Conservation (phyloP, 2,797 vertebrate genomes). For the Synanceia verrucosa region DNA sequence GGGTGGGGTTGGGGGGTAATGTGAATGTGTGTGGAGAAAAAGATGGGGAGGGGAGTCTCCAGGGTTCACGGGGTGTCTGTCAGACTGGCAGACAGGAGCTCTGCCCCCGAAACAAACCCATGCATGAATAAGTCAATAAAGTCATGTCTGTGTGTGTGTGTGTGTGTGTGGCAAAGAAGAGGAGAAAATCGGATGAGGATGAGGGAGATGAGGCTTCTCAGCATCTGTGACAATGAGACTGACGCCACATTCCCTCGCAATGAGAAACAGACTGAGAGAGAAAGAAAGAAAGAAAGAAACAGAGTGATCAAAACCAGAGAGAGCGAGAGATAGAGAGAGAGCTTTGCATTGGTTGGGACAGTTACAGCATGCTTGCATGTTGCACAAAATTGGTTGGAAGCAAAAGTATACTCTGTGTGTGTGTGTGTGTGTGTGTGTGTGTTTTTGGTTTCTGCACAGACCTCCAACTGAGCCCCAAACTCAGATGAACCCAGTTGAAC, state of each 20-base stretch:
- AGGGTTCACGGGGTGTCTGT: conserved; percentile 67
- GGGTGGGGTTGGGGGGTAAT: conserved; percentile 12
- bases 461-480: conserved; percentile 21
- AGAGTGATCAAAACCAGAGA: conserved; percentile 39
- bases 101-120: conserved; percentile 79
- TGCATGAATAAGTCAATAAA: conserved; percentile 83
- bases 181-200: conserved; percentile 58
- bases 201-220: conserved; percentile 62
- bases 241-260: conserved; percentile 79
- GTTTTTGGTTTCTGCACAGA: background rate
- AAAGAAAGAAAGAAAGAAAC: conserved; percentile 14
- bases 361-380: conserved; percentile 50
- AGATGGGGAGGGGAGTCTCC: conserved; percentile 50
- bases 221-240: conserved; percentile 76
- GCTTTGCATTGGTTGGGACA: conserved; percentile 60
- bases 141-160: conserved; percentile 46
- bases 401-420: conserved; percentile 24
- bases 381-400: conserved; percentile 43
- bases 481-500: conserved; percentile 28
- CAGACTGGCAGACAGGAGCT: conserved; percentile 76
- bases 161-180: conserved; percentile 24
- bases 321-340: conserved; percentile 1
- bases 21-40: conserved; percentile 8
- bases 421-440: conserved; percentile 14
- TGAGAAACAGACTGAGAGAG: conserved; percentile 73